A percentile compares a stretch with the other conserved stretches of the same genome.
Conservation (phyloP, 1,140 invertebrate genomes). For the Dysdera silvatica region DNA sequence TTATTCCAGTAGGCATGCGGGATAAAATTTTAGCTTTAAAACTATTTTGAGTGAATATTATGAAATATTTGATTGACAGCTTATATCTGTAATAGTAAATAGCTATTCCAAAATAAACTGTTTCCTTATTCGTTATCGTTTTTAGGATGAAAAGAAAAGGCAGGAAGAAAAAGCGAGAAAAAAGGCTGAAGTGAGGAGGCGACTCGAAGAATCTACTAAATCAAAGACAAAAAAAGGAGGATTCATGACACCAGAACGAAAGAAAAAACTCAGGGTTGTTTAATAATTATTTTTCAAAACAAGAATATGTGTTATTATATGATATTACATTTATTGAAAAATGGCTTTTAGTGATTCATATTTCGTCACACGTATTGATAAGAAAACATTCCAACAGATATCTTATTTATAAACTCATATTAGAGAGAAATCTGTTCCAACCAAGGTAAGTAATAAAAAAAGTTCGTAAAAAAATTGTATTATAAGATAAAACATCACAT, state of each 20-base stretch:
- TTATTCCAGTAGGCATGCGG: too few relatives aligned
- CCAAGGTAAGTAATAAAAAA: too few relatives aligned
- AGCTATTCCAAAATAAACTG: background rate
- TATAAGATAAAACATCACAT: too few relatives aligned
- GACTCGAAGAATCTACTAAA: constrained; percentile 91
- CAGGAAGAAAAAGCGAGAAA: constrained; percentile 39
- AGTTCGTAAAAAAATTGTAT: too few relatives aligned
- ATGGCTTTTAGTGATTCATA: background rate
- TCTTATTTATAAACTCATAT: too few relatives aligned
- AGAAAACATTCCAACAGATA: background rate
- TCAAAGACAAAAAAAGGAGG: constrained; percentile 63
- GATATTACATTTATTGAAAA: too few relatives aligned
- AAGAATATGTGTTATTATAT: too few relatives aligned
- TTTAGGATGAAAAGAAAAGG: constrained; percentile 35
- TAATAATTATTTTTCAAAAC: too few relatives aligned
- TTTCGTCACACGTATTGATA: background rate
- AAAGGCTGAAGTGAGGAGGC: constrained; percentile 74
- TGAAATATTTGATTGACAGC: too few relatives aligned
- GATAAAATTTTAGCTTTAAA: too few relatives aligned
- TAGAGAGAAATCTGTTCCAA: too few relatives aligned
- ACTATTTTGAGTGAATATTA: too few relatives aligned
- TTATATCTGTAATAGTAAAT: background rate
- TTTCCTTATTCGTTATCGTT: background rate
- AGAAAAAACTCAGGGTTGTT: constrained; percentile 97
- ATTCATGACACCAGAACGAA: constrained; percentile 96